Percentiles rank a stretch among this genome's conserved stretches.
phyloP scores from a whole-genome alignment of 2,797 vertebrate species.

The Halcyon chelicuti region DNA sequence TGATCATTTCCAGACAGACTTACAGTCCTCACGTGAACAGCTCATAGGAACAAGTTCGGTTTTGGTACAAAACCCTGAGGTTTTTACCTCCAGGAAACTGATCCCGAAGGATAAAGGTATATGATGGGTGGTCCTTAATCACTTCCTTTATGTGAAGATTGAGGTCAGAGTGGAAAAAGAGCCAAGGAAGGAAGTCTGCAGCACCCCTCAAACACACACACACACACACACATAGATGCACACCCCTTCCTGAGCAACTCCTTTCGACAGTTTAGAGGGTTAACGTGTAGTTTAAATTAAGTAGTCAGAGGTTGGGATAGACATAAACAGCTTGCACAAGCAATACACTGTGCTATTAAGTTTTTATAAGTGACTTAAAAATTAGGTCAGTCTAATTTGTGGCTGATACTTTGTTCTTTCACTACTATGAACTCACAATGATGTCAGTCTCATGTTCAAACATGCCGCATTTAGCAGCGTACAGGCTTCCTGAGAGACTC shows the following conservation, averaged over 20 bases:
- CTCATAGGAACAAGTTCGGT: neutral
- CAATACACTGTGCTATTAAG: constrained; percentile 27
- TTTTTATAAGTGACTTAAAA: constrained; percentile 58
- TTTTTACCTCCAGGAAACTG: constrained; percentile 50
- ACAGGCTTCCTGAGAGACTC: constrained; percentile 64
- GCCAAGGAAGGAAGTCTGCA: constrained; percentile 53
- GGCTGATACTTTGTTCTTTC: constrained; percentile 66
- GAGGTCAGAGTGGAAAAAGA: constrained; percentile 49
- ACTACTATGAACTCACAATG: constrained; percentile 64
- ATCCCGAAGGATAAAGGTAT: constrained; percentile 50
- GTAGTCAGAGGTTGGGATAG: neutral
- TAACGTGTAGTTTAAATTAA: neutral
- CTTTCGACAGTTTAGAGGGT: neutral
- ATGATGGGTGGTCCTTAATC: constrained; percentile 55
- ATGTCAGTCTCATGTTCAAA: constrained; percentile 71
- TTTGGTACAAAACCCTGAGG: neutral
- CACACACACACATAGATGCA: neutral
- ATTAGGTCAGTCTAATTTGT: constrained; percentile 71
- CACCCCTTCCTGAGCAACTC: constrained; percentile 6
- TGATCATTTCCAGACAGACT: neutral
- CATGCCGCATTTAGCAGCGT: constrained; percentile 39
- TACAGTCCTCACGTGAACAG: neutral
- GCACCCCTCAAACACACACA: neutral
- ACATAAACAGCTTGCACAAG: constrained; percentile 65
- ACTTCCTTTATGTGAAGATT: constrained; percentile 37